Conservation (phyloP, 2,113 vertebrate genomes). For the Lycocorax pyrrhopterus region DNA sequence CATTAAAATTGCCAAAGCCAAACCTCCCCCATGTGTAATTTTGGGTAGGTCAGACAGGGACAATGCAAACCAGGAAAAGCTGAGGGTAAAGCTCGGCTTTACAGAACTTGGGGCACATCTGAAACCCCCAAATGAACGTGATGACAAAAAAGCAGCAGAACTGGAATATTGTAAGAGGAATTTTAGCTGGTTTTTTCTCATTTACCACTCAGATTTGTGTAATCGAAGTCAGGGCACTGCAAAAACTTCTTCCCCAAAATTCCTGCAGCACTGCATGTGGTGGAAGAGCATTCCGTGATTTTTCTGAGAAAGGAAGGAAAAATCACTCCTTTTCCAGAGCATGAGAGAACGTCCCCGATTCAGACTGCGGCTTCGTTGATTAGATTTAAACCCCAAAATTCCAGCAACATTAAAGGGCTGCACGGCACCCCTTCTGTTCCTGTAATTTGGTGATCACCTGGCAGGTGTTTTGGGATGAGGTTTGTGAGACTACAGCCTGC, state of each 20-base stretch:
- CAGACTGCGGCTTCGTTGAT: background rate
- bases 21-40: background rate
- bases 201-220: background rate
- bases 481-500: background rate
- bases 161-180: background rate
- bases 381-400: background rate
- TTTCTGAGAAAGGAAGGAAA: background rate
- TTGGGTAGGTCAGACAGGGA: background rate
- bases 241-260: background rate
- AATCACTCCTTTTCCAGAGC: background rate
- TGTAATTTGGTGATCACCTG: background rate
- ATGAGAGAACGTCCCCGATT: accelerated
- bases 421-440: background rate
- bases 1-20: background rate
- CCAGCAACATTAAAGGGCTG: background rate
- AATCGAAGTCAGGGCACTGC: background rate
- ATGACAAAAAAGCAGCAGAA: background rate
- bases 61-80: background rate
- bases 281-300: background rate
- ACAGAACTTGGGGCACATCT: background rate
- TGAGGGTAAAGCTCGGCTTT: background rate
- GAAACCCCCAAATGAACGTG: background rate
- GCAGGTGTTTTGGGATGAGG: background rate
- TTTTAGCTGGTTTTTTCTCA: background rate
- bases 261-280: background rate